A percentile compares a stretch with the other conserved stretches of the same genome.
Evolutionary conservation across 1,140 invertebrate genomes (phyloP).

Genomic region (Pantala flavescens): DNA sequence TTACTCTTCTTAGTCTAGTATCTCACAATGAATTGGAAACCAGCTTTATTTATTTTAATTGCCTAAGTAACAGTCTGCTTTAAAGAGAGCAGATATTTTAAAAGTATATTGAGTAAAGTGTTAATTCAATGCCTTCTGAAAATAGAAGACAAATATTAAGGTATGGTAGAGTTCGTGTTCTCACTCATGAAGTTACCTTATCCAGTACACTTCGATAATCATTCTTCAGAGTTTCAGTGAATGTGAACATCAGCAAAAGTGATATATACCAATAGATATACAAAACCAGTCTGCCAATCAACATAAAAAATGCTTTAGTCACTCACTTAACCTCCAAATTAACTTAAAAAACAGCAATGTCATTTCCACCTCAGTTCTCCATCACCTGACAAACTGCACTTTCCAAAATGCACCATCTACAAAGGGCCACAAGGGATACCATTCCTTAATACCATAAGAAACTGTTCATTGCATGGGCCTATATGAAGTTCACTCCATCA

Average conservation of each 20-base stretch:
- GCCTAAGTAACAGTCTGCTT: neutral
- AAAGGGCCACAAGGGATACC: neutral
- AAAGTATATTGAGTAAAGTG: neutral
- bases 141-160: neutral
- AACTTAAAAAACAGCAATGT: too few species aligned
- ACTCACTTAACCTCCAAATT: neutral
- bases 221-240: neutral
- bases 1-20: neutral
- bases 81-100: neutral
- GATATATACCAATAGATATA: neutral
- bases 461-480: neutral
- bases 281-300: neutral
- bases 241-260: neutral
- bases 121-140: neutral
- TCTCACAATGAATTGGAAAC: neutral
- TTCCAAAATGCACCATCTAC: too few species aligned
- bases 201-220: neutral
- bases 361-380: too few species aligned
- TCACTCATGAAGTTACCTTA: too few species aligned
- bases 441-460: neutral
- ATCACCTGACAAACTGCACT: too few species aligned
- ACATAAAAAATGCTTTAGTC: neutral
- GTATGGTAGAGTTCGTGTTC: neutral
- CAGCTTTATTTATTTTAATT: neutral
- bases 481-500: neutral